Conservation (phyloP, 1,140 invertebrate genomes). For the Drosophila nikananu region DNA sequence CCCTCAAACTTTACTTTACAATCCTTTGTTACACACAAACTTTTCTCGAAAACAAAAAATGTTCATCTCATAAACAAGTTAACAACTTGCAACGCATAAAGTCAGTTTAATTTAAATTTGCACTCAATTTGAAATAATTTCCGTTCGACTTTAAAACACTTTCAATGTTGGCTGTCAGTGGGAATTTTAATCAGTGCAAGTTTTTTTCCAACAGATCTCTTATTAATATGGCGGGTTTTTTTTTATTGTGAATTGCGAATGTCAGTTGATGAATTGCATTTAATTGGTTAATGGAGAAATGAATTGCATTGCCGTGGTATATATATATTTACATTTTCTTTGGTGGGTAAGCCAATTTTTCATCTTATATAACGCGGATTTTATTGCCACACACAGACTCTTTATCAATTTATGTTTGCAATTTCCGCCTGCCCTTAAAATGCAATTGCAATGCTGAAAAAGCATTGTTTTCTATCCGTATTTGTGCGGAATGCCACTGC, state of each 20-base stretch:
- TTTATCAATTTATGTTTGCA: constrained; percentile 73
- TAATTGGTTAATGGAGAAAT: constrained; percentile 76
- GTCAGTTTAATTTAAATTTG: constrained; percentile 30
- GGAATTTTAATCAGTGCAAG: constrained; percentile 46
- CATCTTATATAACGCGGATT: constrained; percentile 50
- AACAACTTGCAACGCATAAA: constrained; percentile 3
- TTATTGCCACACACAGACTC: constrained; percentile 22
- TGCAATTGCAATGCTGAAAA: constrained; percentile 48
- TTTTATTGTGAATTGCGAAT: constrained; percentile 60
- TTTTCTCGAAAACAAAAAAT: neutral
- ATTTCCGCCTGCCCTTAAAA: constrained; percentile 65
- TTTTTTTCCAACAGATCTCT: constrained; percentile 24
- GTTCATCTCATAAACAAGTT: neutral
- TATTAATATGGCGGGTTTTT: constrained; percentile 32
- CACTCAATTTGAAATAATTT: constrained; percentile 43
- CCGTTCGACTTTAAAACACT: constrained; percentile 57
- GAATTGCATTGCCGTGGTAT: constrained; percentile 49
- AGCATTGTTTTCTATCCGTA: constrained; percentile 16
- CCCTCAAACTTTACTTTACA: neutral
- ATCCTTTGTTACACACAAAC: neutral
- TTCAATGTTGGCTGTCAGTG: constrained; percentile 67
- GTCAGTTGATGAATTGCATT: constrained; percentile 73
- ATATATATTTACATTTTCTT: constrained; percentile 30
- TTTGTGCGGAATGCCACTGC: neutral
- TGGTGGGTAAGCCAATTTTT: constrained; percentile 51